These are phyloP conservation scores for Anableps anableps DNA, from an alignment of 2,797 vertebrate species.

Conservation along the genomic window DNA sequence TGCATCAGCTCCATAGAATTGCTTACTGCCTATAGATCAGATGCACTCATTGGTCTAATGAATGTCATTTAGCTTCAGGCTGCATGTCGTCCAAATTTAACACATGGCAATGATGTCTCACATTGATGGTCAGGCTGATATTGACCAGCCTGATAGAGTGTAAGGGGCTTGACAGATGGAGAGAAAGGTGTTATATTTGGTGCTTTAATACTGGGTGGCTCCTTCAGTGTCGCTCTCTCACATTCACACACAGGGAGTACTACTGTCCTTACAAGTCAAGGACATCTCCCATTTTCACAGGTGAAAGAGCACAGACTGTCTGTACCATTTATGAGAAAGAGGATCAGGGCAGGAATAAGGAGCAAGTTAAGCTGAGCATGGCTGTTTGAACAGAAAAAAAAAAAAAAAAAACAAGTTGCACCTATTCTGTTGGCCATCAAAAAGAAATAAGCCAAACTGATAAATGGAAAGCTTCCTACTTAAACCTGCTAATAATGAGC, in stretches of 20 bases:
- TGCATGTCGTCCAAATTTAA: conserved; percentile 50
- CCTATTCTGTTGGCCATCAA: neutral
- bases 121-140: conserved; percentile 42
- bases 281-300: conserved; percentile 65
- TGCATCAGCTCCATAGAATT: conserved; percentile 11
- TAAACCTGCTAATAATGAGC: conserved; percentile 15
- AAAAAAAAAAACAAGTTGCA: neutral
- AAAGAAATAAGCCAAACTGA: conserved; percentile 11
- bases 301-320: conserved; percentile 59
- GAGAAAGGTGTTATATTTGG: conserved; percentile 13
- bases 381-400: neutral
- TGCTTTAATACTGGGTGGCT: conserved; percentile 16
- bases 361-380: neutral
- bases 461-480: conserved; percentile 33
- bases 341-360: conserved; percentile 5
- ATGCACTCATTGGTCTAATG: conserved; percentile 45
- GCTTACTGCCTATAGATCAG: conserved; percentile 18
- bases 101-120: conserved; percentile 33
- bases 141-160: conserved; percentile 38
- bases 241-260: neutral
- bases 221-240: neutral
- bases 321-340: conserved; percentile 28
- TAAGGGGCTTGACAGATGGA: conserved; percentile 32
- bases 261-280: conserved; percentile 59
- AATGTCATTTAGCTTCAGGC: conserved; percentile 55